phyloP scores from a whole-genome alignment of 2,113 vertebrate species.

The Gobiocypris rarus region DNA sequence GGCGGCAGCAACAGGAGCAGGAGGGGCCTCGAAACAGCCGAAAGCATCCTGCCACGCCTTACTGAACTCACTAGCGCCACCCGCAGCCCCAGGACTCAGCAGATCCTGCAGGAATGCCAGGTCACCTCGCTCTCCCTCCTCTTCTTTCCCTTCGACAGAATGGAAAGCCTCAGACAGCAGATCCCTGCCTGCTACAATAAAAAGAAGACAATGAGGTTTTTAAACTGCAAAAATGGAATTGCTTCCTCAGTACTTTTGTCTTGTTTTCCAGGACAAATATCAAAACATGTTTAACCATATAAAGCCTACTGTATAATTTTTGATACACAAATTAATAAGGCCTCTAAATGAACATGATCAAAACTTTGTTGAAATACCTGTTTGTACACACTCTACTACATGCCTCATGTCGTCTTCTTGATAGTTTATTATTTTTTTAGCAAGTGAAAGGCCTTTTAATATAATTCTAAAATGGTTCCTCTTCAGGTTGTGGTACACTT shows the following conservation, averaged over 20 bases:
- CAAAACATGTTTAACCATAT: not conserved
- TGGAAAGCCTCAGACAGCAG: slow-evolving; percentile 53
- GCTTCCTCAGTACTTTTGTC: too few relatives aligned
- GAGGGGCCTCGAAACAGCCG: slow-evolving; percentile 67
- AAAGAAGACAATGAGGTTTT: not conserved
- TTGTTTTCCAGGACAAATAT: not conserved
- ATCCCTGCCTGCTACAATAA: slow-evolving; percentile 13
- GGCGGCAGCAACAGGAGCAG: not conserved
- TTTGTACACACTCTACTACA: too few relatives aligned
- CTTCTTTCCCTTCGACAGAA: slow-evolving; percentile 68
- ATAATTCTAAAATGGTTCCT: too few relatives aligned
- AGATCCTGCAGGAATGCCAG: slow-evolving; percentile 83
- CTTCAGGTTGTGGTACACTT: too few relatives aligned
- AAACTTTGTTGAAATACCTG: too few relatives aligned
- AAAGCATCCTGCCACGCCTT: slow-evolving; percentile 75
- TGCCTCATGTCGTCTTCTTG: too few relatives aligned
- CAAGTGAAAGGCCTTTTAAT: too few relatives aligned
- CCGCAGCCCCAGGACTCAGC: slow-evolving; percentile 69
- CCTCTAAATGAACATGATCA: too few relatives aligned
- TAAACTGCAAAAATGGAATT: not conserved
- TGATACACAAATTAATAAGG: too few relatives aligned
- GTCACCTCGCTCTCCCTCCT: slow-evolving; percentile 76
- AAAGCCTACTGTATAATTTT: too few relatives aligned
- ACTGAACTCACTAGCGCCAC: slow-evolving; percentile 67
- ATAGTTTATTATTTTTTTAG: too few relatives aligned